Conservation (phyloP, 2,888 invertebrate genomes). For the Adelphocoris suturalis region DNA sequence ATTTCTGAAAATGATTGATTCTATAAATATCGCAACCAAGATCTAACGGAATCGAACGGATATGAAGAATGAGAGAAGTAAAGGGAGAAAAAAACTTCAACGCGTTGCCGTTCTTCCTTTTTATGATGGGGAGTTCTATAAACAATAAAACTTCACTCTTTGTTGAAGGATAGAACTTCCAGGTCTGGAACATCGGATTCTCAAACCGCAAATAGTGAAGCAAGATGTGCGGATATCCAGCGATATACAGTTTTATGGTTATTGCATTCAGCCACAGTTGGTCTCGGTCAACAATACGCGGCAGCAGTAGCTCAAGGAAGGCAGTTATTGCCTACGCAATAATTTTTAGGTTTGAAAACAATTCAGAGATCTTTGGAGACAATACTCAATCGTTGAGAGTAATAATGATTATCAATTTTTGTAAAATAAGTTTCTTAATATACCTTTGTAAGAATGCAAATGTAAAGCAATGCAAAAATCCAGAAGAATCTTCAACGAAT, state of each 20-base stretch:
- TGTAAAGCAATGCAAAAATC: too few relatives aligned
- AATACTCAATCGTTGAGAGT: too few relatives aligned
- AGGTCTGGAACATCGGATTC: neutral
- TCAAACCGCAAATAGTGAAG: neutral
- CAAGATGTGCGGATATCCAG: neutral
- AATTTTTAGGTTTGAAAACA: too few relatives aligned
- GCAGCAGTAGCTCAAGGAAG: neutral
- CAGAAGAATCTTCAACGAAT: too few relatives aligned
- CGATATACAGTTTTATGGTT: neutral
- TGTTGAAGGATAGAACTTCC: neutral
- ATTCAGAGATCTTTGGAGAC: too few relatives aligned
- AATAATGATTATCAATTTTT: too few relatives aligned
- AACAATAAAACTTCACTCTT: slow-evolving; percentile 31
- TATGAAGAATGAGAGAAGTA: neutral
- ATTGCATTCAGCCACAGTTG: neutral
- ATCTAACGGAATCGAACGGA: slow-evolving; percentile 8
- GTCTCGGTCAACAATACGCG: neutral
- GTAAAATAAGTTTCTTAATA: too few relatives aligned
- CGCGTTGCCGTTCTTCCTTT: neutral
- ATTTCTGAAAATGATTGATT: neutral
- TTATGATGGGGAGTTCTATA: slow-evolving; percentile 6
- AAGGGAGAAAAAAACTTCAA: neutral
- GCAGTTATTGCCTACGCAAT: neutral
- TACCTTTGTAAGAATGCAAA: too few relatives aligned
- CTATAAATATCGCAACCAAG: neutral